phyloP scores from a whole-genome alignment of 1,140 invertebrate species.

The Thaumetopoea pityocampa region DNA sequence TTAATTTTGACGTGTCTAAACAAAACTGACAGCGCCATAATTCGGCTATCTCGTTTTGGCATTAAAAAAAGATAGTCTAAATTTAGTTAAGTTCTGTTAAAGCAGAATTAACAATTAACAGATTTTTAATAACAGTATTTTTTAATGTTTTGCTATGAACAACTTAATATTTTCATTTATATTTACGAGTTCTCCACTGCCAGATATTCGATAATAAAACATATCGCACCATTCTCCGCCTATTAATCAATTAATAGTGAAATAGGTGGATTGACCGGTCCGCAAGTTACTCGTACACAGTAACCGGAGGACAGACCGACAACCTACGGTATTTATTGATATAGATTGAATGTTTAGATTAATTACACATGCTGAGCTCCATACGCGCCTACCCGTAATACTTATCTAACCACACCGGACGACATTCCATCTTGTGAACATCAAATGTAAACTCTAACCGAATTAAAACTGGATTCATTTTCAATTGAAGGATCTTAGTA shows the following conservation, averaged over 20 bases:
- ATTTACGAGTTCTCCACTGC: too few species aligned
- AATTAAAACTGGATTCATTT: constrained; percentile 35
- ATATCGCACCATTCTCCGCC: constrained; percentile 21
- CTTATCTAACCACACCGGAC: constrained; percentile 31
- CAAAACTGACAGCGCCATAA: too few species aligned
- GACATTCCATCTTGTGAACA: constrained; percentile 34
- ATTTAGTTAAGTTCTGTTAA: too few species aligned
- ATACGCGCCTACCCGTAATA: constrained; percentile 27
- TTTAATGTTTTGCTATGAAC: too few species aligned
- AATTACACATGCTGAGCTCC: constrained; percentile 40
- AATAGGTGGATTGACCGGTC: constrained; percentile 42
- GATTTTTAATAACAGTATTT: too few species aligned
- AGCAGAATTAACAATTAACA: too few species aligned
- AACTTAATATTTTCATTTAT: too few species aligned
- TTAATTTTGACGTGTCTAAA: too few species aligned
- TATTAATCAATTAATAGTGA: constrained; percentile 30
- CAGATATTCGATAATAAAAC: too few species aligned
- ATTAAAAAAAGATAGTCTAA: too few species aligned
- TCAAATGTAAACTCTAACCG: constrained; percentile 36
- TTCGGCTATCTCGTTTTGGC: too few species aligned
- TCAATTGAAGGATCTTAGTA: constrained; percentile 35
- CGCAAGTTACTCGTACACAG: constrained; percentile 28
- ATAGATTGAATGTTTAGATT: constrained; percentile 48
- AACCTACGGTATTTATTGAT: constrained; percentile 45
- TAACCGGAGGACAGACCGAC: constrained; percentile 47